These are phyloP conservation scores for Drosophila ezoana DNA, from an alignment of 2,888 invertebrate species.

Conservation along the genomic window DNA sequence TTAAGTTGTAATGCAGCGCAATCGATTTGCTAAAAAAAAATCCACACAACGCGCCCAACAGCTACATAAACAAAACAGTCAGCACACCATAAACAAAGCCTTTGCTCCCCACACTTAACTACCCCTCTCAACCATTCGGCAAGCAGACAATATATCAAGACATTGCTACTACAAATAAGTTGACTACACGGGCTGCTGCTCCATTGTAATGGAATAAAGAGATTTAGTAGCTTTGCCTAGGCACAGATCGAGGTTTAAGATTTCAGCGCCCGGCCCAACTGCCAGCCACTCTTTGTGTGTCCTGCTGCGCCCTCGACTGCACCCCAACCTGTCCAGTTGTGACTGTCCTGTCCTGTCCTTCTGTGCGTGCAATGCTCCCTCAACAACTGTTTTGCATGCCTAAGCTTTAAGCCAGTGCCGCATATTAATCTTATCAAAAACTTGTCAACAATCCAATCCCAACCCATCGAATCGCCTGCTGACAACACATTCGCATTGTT, in stretches of 20 bases:
- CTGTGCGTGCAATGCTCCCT: slow-evolving; percentile 74
- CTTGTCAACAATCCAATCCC: slow-evolving; percentile 74
- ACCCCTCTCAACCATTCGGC: background rate
- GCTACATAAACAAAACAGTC: slow-evolving; percentile 68
- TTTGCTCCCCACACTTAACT: slow-evolving; percentile 2
- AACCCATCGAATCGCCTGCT: slow-evolving; percentile 43
- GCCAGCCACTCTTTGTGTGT: slow-evolving; percentile 23
- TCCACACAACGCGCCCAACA: slow-evolving; percentile 39
- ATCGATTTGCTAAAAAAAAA: slow-evolving; percentile 36
- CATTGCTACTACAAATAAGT: slow-evolving; percentile 74
- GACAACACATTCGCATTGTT: slow-evolving; percentile 74
- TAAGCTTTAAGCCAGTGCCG: slow-evolving; percentile 57
- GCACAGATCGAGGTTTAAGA: slow-evolving; percentile 43
- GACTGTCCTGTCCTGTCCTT: slow-evolving; percentile 56
- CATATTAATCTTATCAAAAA: slow-evolving; percentile 80
- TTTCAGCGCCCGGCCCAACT: slow-evolving; percentile 24
- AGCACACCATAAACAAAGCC: slow-evolving; percentile 68
- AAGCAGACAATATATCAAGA: slow-evolving; percentile 74
- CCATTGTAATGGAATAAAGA: slow-evolving; percentile 72
- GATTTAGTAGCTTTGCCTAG: slow-evolving; percentile 74
- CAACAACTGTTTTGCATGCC: slow-evolving; percentile 70
- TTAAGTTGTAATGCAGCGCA: slow-evolving; percentile 34
- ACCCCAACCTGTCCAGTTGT: slow-evolving; percentile 7
- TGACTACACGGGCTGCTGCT: slow-evolving; percentile 42
- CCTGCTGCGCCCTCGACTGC: slow-evolving; percentile 32